These are phyloP conservation scores for Hyaena hyaena DNA, from an alignment of 2,113 vertebrate genomes.

Conservation along the genomic window DNA sequence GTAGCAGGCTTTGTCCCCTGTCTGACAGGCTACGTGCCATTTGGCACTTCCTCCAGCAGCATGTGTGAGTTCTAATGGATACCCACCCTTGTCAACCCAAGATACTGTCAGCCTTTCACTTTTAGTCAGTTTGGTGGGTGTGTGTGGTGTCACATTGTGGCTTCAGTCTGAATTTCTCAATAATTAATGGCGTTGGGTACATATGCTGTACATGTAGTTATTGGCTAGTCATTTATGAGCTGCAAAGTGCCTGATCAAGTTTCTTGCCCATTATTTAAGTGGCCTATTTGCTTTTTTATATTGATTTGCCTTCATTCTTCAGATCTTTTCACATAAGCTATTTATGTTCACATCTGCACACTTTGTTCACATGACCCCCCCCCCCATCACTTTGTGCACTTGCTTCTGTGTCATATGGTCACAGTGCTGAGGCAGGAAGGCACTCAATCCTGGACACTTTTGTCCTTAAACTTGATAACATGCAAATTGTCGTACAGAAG, in stretches of 20 bases:
- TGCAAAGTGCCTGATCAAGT: not conserved
- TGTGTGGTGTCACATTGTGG: not conserved
- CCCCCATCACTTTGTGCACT: accelerated
- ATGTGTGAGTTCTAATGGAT: not conserved
- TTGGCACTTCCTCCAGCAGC: no score
- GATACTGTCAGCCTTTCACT: not conserved
- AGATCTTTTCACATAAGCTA: not conserved
- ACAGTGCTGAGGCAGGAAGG: not conserved
- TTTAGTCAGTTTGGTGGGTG: not conserved
- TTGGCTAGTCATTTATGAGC: not conserved
- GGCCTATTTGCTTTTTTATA: not conserved
- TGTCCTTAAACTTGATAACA: not conserved
- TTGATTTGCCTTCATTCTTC: not conserved
- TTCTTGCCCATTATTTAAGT: not conserved
- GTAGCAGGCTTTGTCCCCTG: not conserved
- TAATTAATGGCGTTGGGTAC: not conserved
- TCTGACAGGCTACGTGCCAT: accelerated
- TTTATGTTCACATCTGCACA: not conserved
- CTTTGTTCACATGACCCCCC: no score
- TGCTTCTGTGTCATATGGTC: not conserved
- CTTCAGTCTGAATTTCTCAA: not conserved
- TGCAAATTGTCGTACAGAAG: not conserved
- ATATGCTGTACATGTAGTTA: not conserved
- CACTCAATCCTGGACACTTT: not conserved
- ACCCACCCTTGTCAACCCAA: not conserved